Evolutionary conservation across 64 coral and sea anemone species (phyloP).

Genomic region (Stichodactyla helianthus): DNA sequence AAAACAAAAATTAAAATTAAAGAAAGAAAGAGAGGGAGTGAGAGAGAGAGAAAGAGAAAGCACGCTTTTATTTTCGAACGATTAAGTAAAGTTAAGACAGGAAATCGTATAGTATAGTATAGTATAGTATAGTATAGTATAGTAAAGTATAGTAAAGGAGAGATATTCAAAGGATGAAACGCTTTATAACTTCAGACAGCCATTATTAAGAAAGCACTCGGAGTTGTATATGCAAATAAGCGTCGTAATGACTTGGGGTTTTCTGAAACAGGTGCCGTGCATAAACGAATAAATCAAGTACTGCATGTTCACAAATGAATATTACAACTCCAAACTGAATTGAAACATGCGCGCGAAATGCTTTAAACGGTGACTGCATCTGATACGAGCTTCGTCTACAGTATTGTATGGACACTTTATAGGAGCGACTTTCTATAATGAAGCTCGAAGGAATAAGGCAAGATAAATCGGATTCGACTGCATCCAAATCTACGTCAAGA

Average conservation of each 20-base stretch:
- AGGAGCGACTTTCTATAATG: background rate
- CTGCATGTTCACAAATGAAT: constrained; percentile 5
- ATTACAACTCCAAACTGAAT: background rate
- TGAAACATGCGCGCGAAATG: constrained; percentile 11
- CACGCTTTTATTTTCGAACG: background rate
- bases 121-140: background rate
- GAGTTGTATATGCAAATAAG: constrained; percentile 26
- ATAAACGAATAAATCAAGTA: constrained; percentile 23
- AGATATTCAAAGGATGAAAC: background rate
- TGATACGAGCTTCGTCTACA: background rate
- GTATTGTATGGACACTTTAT: background rate
- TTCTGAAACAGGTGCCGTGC: constrained; percentile 20
- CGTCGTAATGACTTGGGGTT: constrained; percentile 22
- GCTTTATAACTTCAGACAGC: background rate
- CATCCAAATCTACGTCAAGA: constrained; percentile 39
- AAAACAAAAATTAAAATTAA: background rate
- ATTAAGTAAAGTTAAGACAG: background rate
- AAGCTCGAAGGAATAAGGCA: constrained; percentile 14
- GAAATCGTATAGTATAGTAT: background rate
- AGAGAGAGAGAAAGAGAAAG: background rate
- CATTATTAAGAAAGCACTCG: constrained; percentile 5
- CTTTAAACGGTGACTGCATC: background rate
- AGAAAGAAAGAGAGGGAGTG: background rate
- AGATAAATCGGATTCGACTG: constrained; percentile 44
- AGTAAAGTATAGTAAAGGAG: background rate